phyloP scores from a whole-genome alignment of 2,113 vertebrate genomes.

The Empidonax traillii region DNA sequence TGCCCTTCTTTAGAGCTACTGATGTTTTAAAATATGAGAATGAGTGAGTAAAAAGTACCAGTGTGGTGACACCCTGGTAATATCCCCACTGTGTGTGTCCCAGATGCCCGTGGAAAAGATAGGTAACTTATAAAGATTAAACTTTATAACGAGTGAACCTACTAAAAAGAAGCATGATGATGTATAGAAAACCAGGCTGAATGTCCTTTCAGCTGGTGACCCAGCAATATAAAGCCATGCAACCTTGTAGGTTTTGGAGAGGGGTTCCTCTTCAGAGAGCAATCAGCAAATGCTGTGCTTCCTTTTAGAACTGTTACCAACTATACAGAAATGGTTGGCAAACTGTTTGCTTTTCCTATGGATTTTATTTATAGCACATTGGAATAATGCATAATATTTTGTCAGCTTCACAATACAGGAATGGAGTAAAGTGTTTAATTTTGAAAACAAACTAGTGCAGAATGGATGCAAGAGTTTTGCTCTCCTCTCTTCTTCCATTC shows the following conservation, averaged over 20 bases:
- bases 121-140: neutral
- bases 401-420: neutral
- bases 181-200: rapidly evolving
- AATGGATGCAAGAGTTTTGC: neutral
- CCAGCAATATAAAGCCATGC: neutral
- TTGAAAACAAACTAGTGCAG: neutral
- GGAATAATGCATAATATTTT: neutral
- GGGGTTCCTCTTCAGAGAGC: neutral
- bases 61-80: neutral
- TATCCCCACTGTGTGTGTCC: neutral
- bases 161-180: neutral
- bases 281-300: neutral
- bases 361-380: neutral
- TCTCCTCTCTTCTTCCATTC: neutral
- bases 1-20: neutral
- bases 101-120: neutral
- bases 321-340: neutral
- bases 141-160: neutral
- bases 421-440: neutral
- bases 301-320: neutral
- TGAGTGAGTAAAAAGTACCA: neutral
- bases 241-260: neutral
- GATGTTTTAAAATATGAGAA: neutral
- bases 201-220: neutral
- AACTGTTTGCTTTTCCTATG: neutral